These are phyloP conservation scores for Poecilia wingei DNA, from an alignment of 2,797 vertebrate genomes.

Conservation along the genomic window DNA sequence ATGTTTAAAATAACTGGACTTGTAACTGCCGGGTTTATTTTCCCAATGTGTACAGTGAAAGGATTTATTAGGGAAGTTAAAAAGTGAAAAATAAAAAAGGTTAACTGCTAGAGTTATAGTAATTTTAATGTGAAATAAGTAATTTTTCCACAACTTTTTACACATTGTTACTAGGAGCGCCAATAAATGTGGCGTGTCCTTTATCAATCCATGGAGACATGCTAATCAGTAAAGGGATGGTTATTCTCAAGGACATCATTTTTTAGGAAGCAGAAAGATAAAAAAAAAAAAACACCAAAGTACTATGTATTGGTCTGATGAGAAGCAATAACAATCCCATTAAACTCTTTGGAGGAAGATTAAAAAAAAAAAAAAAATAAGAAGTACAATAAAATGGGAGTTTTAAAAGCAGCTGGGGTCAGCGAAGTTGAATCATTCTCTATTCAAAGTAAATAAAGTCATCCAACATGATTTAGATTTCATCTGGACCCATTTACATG, in stretches of 20 bases:
- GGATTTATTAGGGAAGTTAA: neutral
- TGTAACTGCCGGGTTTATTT: neutral
- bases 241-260: neutral
- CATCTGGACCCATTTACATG: conserved; percentile 5
- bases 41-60: neutral
- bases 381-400: neutral
- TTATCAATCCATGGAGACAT: neutral
- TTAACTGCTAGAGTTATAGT: neutral
- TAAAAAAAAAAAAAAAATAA: neutral
- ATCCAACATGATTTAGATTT: neutral
- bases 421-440: neutral
- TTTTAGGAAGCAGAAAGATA: neutral
- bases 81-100: neutral
- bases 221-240: neutral
- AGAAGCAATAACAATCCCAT: neutral
- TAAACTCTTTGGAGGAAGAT: neutral
- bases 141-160: neutral
- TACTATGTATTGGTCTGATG: neutral
- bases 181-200: neutral
- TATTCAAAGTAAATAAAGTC: conserved; percentile 1
- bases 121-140: neutral
- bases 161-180: neutral
- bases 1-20: neutral
- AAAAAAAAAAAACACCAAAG: neutral
- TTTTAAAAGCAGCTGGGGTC: neutral